phyloP scores from a whole-genome alignment of 2,888 invertebrate species.

The Drosophila falleni region DNA sequence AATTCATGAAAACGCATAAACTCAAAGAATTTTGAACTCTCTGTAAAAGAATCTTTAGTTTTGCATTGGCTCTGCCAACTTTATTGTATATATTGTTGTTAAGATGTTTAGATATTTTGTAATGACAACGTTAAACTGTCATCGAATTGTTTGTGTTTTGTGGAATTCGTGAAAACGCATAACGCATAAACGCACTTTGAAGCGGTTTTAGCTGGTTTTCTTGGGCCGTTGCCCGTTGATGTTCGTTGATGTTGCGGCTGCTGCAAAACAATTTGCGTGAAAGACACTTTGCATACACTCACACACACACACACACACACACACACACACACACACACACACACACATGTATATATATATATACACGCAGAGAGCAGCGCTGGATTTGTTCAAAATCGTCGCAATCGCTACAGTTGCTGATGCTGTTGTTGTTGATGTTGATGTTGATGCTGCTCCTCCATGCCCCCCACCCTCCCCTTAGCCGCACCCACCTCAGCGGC shows the following conservation, averaged over 20 bases:
- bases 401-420: constrained; percentile 15
- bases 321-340: too few species aligned
- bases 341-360: constrained; percentile 3
- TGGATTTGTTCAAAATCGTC: constrained; percentile 47
- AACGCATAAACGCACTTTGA: constrained; percentile 38
- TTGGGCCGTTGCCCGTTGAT: constrained; percentile 49
- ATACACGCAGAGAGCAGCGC: constrained; percentile 25
- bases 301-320: constrained; percentile 19
- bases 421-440: background rate
- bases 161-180: background rate
- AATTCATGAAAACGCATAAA: background rate
- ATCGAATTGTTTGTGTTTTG: background rate
- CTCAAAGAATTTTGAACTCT: background rate
- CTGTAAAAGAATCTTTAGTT: background rate
- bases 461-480: background rate
- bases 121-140: background rate
- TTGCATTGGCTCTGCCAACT: background rate
- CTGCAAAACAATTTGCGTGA: constrained; percentile 67
- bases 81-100: background rate
- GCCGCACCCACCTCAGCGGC: background rate
- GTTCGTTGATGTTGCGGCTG: constrained; percentile 27
- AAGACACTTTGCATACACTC: constrained; percentile 52
- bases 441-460: background rate
- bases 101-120: background rate
- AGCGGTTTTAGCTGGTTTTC: constrained; percentile 40